Base-by-base conservation (phyloP, 2,888 invertebrate genomes). In the Ichneumoninae sp. region DNA sequence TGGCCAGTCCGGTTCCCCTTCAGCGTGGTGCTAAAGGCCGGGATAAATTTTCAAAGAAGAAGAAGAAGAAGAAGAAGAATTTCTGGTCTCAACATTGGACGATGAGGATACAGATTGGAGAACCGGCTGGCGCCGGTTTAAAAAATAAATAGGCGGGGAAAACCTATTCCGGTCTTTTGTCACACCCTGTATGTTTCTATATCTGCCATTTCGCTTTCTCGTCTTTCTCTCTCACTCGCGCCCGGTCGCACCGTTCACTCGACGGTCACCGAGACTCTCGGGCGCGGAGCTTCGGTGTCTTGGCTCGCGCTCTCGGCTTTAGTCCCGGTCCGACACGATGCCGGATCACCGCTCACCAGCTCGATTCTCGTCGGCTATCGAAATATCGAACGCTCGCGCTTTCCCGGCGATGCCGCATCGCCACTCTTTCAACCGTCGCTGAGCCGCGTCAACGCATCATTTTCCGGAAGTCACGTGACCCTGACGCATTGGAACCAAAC, bases 301-400 rank as follows among this genome's bases (percentile, higher is more conserved):
- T 40, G 26, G 74, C 50, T 50, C 36, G 74, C n/a, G 22, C 65
- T 36, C 62, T 65, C 62, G 44, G 74, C 65, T 65, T 87, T 86
- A 88, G 88, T 88, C 82, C 84, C 86, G 84, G 85, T 84, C 83
- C 83, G 85, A 86, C 88, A 87, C 85, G 86, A 88, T 87, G 85
- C 86, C 85, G 86, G 83, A 83, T 80, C 84, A 77, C 83, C 83
- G 82, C 81, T 77, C 62, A 72, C 80, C 57, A 77, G 71, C 80
- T 81, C 66, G 57, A 65, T 80, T 77, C 70, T 65, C 62, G 68
- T 19, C 70, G 50, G n/a, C 44, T 36, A 71, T 71, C 74, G 69
- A 77, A 74, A 13, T 54, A 68, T 77, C 80, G 62, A 80, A 74
- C 22, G 26, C 72, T 80, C 65, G 54, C 66, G 8, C 19, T 66